phyloP scores from a whole-genome alignment of 1,140 invertebrate species.

The Pseudomyrmex gracilis region DNA sequence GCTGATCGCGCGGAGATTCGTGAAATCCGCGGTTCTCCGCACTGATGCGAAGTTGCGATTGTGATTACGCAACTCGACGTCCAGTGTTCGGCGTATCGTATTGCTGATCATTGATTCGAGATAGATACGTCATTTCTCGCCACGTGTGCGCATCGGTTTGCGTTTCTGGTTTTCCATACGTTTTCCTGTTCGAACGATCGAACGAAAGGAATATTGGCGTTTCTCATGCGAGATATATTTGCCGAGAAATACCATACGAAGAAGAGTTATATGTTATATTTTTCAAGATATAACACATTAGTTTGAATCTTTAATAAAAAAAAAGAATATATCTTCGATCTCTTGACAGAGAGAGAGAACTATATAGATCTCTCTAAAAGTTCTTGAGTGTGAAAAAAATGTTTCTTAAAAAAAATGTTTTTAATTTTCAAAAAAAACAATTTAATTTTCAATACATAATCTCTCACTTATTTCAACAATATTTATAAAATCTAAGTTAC shows the following conservation, averaged over 20 bases:
- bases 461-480: no score
- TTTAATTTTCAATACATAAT: no score
- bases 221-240: not conserved
- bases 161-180: slow-evolving; percentile 28
- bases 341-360: no score
- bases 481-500: no score
- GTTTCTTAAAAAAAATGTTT: no score
- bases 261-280: not conserved
- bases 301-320: not conserved
- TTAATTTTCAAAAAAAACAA: no score
- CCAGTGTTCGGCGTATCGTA: slow-evolving; percentile 54
- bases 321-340: no score
- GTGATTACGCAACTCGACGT: slow-evolving; percentile 70
- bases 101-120: slow-evolving; percentile 63
- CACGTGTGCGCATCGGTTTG: slow-evolving; percentile 14
- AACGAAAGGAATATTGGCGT: not conserved
- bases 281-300: slow-evolving; percentile 19
- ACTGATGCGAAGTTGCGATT: slow-evolving; percentile 73
- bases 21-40: slow-evolving; percentile 71
- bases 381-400: no score
- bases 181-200: slow-evolving; percentile 35
- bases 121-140: slow-evolving; percentile 47
- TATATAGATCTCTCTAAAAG: no score
- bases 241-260: not conserved
- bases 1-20: slow-evolving; percentile 69